Base-by-base conservation (phyloP, 2,888 invertebrate genomes). In the Coelogynopora nodosa region DNA sequence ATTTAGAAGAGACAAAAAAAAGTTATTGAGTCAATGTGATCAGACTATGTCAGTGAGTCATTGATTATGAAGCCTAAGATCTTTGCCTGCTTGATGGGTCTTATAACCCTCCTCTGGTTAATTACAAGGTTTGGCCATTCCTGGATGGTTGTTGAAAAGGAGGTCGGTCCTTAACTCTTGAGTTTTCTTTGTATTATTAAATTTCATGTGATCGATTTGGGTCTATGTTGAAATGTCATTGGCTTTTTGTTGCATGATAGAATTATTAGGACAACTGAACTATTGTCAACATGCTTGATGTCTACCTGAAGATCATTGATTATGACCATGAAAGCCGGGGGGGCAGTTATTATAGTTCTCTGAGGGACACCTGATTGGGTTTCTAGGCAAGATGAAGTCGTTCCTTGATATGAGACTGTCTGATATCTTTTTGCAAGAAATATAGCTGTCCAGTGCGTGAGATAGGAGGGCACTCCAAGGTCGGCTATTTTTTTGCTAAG, bases 221-320 rank as follows among this genome's bases (percentile, higher is more conserved):
- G 74, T 74, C 27, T 26, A 74, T 74, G 2, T 74, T 74, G 27
- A 74, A 74, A 74, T 74, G 23, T 74, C 5, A 26, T 74, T 26
- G 18, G 23, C 74, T 23, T 74, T 74, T 74, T 74, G 2, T 74
- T 74, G 74, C 74, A 74, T 74, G 23, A 74, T 74, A n/a, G 74
- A 74, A 74, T 74, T 74, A 26, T 74, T 2, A n/a, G 74, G 74
- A n/a, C n/a, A n/a, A n/a, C n/a, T n/a, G n/a, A 74, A 74, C 74
- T 74, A 74, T 74, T 26, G 23, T 74, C 23, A 26, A 74, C 74
- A 26, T 74, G 23, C 23, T 74, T 74, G 23, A 74, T 74, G 27
- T 74, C 49, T 18, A 18, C 49, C 18, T 49, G 10, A 74, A 74
- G 74, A 26, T 74, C 74, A 26, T 74, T 74, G 74, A 74, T 74